Evolutionary conservation across 1,140 invertebrate genomes (phyloP).

Genomic region (Atta colombica): DNA sequence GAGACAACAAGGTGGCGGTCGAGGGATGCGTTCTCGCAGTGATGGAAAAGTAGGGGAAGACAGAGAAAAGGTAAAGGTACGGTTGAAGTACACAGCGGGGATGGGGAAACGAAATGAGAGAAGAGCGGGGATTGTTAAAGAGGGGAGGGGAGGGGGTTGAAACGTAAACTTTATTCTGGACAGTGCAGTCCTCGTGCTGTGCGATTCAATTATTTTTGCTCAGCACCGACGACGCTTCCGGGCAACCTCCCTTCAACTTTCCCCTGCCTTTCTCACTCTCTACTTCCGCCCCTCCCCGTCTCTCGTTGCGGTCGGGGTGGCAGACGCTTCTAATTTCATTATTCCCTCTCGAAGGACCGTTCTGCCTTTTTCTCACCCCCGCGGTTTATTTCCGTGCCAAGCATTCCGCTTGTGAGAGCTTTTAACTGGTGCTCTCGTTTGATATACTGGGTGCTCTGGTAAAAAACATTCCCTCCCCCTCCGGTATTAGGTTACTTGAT

Average conservation of each 20-base stretch:
- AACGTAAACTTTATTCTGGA: conserved; percentile 84
- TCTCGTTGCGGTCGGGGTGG: conserved; percentile 64
- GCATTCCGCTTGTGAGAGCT: conserved; percentile 34
- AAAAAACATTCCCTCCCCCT: not conserved
- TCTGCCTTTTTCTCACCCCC: conserved; percentile 46
- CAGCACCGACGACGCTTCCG: conserved; percentile 72
- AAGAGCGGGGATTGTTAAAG: not conserved
- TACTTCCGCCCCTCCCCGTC: conserved; percentile 22
- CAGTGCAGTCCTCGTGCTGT: conserved; percentile 79
- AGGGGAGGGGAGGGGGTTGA: conserved; percentile 58
- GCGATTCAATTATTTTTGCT: conserved; percentile 85
- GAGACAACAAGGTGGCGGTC: conserved; percentile 49
- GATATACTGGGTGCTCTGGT: not conserved
- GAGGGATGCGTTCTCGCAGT: conserved; percentile 17
- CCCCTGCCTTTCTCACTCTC: conserved; percentile 65
- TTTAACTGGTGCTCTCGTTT: not conserved
- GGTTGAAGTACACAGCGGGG: conserved; percentile 13
- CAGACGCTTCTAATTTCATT: conserved; percentile 81
- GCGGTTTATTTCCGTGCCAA: conserved; percentile 47
- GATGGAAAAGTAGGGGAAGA: not conserved
- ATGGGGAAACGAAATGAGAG: conserved; percentile 13
- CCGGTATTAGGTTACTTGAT: not conserved
- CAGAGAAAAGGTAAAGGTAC: conserved; percentile 19
- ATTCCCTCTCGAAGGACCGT: conserved; percentile 60
- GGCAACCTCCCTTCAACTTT: conserved; percentile 51